Conservation (phyloP, 2,888 invertebrate genomes). For the Allophyes oxyacanthae region DNA sequence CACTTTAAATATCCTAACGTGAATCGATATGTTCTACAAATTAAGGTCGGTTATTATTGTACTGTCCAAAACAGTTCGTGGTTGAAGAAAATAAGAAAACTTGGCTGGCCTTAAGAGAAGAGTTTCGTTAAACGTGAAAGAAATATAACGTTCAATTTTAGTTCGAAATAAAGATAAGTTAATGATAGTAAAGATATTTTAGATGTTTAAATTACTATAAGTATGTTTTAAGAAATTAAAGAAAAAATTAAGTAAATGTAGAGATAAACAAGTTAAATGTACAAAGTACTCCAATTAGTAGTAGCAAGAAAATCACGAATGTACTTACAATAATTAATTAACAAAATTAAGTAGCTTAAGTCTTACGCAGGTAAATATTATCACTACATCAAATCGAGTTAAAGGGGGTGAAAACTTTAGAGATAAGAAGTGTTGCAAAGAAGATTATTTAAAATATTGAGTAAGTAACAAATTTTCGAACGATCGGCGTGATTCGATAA, state of each 20-base stretch:
- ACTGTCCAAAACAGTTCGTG: conserved; percentile 11
- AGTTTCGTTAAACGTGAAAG: conserved; percentile 18
- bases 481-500: conserved; percentile 86
- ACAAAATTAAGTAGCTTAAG: conserved; percentile 38
- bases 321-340: conserved; percentile 47
- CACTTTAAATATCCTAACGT: conserved; percentile 73
- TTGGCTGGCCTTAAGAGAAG: conserved; percentile 12
- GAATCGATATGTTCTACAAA: conserved; percentile 73
- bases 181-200: no score
- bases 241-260: conserved; percentile 2
- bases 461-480: conserved; percentile 85
- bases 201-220: no score
- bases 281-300: conserved; percentile 8
- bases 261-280: conserved; percentile 3
- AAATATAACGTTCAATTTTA: background rate
- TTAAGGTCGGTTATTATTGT: conserved; percentile 55
- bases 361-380: conserved; percentile 51
- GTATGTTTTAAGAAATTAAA: no score
- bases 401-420: conserved; percentile 67
- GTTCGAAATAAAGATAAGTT: no score
- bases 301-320: conserved; percentile 27
- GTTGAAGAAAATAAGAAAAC: conserved; percentile 27
- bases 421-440: conserved; percentile 77
- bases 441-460: conserved; percentile 85
- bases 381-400: conserved; percentile 56